Conservation (phyloP, 2,888 invertebrate genomes). For the Tricholauxania praeusta region DNA sequence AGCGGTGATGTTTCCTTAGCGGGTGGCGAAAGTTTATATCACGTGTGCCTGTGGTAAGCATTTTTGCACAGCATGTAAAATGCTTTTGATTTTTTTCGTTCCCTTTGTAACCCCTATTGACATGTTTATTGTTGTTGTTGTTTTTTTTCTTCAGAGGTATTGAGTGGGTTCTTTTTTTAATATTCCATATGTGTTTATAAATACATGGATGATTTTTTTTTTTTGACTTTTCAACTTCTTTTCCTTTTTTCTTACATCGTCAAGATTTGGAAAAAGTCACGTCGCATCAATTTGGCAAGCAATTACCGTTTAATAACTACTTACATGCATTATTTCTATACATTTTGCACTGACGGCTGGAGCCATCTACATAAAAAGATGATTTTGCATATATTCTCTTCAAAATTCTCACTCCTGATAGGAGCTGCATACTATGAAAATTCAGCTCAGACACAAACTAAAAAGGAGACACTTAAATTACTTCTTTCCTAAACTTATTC, state of each 20-base stretch:
- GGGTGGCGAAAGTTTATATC: constrained; percentile 36
- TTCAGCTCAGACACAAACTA: too few species aligned
- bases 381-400: too few species aligned
- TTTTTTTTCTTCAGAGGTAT: constrained; percentile 41
- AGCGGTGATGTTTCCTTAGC: constrained; percentile 7
- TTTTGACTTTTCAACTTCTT: neutral
- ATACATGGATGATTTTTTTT: neutral
- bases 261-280: constrained; percentile 57
- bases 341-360: too few species aligned
- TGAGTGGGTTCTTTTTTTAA: neutral
- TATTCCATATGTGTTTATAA: neutral
- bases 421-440: too few species aligned
- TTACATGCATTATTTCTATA: constrained; percentile 23
- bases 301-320: constrained; percentile 62
- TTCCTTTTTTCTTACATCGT: constrained; percentile 13
- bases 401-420: too few species aligned
- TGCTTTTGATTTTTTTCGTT: constrained; percentile 10
- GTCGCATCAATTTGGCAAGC: constrained; percentile 60
- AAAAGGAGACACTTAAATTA: too few species aligned
- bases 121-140: constrained; percentile 14
- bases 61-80: constrained; percentile 28
- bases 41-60: constrained; percentile 50
- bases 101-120: constrained; percentile 35
- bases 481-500: too few species aligned
- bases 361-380: too few species aligned